phyloP scores from a whole-genome alignment of 1,140 invertebrate genomes.

The Acyrthosiphon pisum region DNA sequence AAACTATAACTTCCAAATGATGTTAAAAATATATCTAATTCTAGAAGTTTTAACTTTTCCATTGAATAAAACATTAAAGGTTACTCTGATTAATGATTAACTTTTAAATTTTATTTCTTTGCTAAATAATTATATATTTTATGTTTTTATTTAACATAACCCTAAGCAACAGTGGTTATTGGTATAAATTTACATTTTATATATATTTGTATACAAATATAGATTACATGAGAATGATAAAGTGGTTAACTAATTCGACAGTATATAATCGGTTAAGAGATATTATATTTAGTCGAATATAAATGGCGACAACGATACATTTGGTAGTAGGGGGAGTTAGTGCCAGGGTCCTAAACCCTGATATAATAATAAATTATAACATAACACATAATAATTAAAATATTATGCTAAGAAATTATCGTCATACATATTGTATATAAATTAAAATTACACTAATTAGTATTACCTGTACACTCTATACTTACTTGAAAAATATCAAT shows the following conservation, averaged over 20 bases:
- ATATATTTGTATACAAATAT: not conserved
- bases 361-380: not conserved
- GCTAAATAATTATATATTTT: no score
- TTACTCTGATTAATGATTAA: no score
- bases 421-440: not conserved
- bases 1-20: no score
- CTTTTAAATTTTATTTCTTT: no score
- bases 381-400: not conserved
- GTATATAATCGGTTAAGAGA: not conserved
- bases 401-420: not conserved
- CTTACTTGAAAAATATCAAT: not conserved
- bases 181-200: no score
- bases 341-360: not conserved
- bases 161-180: no score
- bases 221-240: not conserved
- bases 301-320: not conserved
- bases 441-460: not conserved
- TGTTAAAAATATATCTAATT: no score
- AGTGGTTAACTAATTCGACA: not conserved
- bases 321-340: not conserved
- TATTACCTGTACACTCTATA: not conserved
- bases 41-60: no score
- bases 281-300: not conserved
- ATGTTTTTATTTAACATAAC: no score
- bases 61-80: no score